Evolutionary conservation across 1,140 invertebrate species (phyloP), one percentile per base, ranked within the genome.

Genomic region (Diachasma alloeum): DNA sequence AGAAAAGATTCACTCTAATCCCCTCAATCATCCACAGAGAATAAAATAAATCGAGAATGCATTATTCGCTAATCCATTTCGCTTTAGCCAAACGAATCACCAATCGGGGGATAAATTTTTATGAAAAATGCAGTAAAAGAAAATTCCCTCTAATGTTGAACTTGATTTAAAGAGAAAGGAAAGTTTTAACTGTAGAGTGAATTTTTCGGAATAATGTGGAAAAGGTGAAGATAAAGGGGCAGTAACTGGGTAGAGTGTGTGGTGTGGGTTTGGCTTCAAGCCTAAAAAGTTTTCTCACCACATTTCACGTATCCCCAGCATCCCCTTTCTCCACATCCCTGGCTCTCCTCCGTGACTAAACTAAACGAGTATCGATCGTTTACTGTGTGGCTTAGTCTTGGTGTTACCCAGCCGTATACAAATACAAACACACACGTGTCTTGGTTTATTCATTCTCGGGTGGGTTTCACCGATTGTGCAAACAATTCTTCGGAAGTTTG

Each of bases 281-380:
- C 73, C 73, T 75, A 68, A 68, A 75, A 75, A 75, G 39, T 75
- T 75, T 75, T 22, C 44, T 39, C 53, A 42, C 72, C 59, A 39
- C 72, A 59, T 53, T 59, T 53, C 46, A 53, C 31, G 46, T 59
- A 72, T 72, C 48, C 31, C 48, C 13, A 46, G 26, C n/a, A 31
- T 15, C n/a, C 15, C 36, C 48, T 31, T 31, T 31, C 48, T 26
- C 44, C 17, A 15, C 31, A 31, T 31, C 42, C 13, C 24, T n/a
- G 26, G 46, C 70, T 56, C 70, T 19, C 2, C 46, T 53, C 15
- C 46, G 70, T 72, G 42, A 72, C 70, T 72, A 72, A 44, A 72
- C 70, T 72, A 72, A 72, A 46, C n/a, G n/a, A 24, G 19, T 24
- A 63, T 63, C 59, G 59, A 63, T 63, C 59, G 59, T 63, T 63